phyloP scores from a whole-genome alignment of 1,140 invertebrate species.

The Episyrphus balteatus region DNA sequence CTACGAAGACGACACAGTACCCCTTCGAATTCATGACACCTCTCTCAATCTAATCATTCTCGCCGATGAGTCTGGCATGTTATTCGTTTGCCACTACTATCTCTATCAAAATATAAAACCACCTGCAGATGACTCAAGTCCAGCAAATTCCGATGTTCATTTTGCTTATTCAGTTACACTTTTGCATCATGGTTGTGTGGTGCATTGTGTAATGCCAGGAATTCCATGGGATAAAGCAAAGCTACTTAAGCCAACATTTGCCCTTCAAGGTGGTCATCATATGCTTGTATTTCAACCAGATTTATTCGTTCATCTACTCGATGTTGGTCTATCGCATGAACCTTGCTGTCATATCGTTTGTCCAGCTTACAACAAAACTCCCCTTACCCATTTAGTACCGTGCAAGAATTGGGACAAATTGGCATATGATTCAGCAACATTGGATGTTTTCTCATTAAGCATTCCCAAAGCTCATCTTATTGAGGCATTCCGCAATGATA shows the following conservation, averaged over 20 bases:
- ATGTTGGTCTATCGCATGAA: constrained; percentile 67
- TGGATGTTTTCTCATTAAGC: constrained; percentile 55
- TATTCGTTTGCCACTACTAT: constrained; percentile 77
- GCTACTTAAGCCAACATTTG: constrained; percentile 60
- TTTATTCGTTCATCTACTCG: constrained; percentile 66
- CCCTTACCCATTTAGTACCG: constrained; percentile 52
- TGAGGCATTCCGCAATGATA: constrained; percentile 54
- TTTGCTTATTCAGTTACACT: constrained; percentile 73
- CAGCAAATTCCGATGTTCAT: constrained; percentile 53
- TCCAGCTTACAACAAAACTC: constrained; percentile 43
- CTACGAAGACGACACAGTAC: constrained; percentile 69
- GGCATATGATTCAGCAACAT: constrained; percentile 52
- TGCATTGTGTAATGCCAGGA: constrained; percentile 68
- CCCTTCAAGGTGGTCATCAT: constrained; percentile 59
- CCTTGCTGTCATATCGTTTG: constrained; percentile 67
- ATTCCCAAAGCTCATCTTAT: constrained; percentile 51
- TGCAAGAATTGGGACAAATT: constrained; percentile 44
- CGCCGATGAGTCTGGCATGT: constrained; percentile 55
- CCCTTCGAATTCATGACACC: constrained; percentile 65
- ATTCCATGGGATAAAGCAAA: constrained; percentile 65
- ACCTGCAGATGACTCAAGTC: constrained; percentile 41
- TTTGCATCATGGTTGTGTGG: constrained; percentile 67
- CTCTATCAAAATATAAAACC: constrained; percentile 61
- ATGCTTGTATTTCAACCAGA: constrained; percentile 66
- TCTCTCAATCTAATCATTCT: constrained; percentile 68